Base-by-base conservation (phyloP, 1,140 invertebrate species). In the Bombus fervidus region DNA sequence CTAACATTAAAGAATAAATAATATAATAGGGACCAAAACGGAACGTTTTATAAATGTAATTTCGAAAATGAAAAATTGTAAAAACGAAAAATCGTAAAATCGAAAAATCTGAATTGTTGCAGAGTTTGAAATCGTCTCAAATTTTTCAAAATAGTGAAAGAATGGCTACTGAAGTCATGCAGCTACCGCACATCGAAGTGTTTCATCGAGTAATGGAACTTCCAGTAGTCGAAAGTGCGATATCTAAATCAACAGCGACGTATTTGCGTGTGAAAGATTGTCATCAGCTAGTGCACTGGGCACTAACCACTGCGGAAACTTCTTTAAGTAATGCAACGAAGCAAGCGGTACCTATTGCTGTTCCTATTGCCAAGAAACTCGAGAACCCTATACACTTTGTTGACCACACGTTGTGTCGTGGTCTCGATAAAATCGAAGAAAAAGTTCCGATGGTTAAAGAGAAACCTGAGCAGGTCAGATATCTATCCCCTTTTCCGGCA, bases 401-500 rank as follows among this genome's bases (percentile, higher is more conserved):
- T 13, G 97, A 97, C 92, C 95, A 96, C 59, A 96, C 96, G 12
- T 92, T 97, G 3, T 97, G 97, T 73, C 95, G 96, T 66, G 96
- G 96, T 41, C 95, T 97, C 62, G 96, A 97, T 76, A 95, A 96
- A 83, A 95, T 97, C 34, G 97, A 97, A 93, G 95, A 96, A 82
- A 96, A 96, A 85, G 95, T 97, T 9, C 97, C 97, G 0, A 95
- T 97, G 4, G 96, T 97, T 57, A 96, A 96, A 69, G 96, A 97
- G 84, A 96, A 96, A 68, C 97, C 97, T 3, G 96, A 96, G 89
- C 96, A 96, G 94, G 97, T 97, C 72, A 96, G 96, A 86, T 31
- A 59, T 53, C 39, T 1, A 78, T 78, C 1, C 69, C 13, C 28
- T 68, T 64, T 34, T 57, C 31, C 31, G 18, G 15, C 28, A 31